Evolutionary conservation across 1,140 invertebrate genomes (phyloP).

Genomic region (Lineus longissimus): DNA sequence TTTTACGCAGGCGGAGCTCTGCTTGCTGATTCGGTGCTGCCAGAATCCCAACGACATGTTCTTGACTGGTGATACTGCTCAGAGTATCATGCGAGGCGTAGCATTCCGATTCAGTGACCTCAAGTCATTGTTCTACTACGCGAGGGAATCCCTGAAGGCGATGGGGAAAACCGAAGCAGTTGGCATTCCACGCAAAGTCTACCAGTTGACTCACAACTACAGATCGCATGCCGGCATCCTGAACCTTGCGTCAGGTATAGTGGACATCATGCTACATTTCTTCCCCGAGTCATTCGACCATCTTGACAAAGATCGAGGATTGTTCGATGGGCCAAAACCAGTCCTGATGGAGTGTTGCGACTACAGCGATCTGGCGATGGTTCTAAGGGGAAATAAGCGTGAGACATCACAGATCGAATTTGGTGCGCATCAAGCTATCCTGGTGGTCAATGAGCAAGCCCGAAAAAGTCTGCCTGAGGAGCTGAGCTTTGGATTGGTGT

Average conservation of each 20-base stretch:
- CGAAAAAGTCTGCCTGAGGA: constrained; percentile 33
- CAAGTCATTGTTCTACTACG: constrained; percentile 40
- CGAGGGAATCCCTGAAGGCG: constrained; percentile 28
- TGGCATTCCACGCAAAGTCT: constrained; percentile 29
- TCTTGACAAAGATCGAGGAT: constrained; percentile 40
- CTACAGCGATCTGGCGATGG: constrained; percentile 31
- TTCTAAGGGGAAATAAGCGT: constrained; percentile 37
- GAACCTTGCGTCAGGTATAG: constrained; percentile 38
- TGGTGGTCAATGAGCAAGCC: constrained; percentile 39
- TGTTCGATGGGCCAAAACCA: constrained; percentile 42
- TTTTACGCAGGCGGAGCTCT: constrained; percentile 47
- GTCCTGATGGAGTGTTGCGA: constrained; percentile 44
- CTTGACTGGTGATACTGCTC: constrained; percentile 48
- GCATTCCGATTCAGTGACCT: constrained; percentile 47
- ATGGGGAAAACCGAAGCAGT: constrained; percentile 29
- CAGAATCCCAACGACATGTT: constrained; percentile 48
- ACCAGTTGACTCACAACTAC: constrained; percentile 47
- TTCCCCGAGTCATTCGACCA: constrained; percentile 49
- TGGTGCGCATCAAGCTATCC: constrained; percentile 42
- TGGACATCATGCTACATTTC: constrained; percentile 41
- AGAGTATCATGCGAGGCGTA: constrained; percentile 49
- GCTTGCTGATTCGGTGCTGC: constrained; percentile 37
- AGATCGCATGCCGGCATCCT: constrained; percentile 45
- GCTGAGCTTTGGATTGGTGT: constrained; percentile 30
- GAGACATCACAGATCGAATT: constrained; percentile 46